Evolutionary conservation across 2,797 vertebrate genomes (phyloP).

Genomic region (Semaprochilodus insignis): DNA sequence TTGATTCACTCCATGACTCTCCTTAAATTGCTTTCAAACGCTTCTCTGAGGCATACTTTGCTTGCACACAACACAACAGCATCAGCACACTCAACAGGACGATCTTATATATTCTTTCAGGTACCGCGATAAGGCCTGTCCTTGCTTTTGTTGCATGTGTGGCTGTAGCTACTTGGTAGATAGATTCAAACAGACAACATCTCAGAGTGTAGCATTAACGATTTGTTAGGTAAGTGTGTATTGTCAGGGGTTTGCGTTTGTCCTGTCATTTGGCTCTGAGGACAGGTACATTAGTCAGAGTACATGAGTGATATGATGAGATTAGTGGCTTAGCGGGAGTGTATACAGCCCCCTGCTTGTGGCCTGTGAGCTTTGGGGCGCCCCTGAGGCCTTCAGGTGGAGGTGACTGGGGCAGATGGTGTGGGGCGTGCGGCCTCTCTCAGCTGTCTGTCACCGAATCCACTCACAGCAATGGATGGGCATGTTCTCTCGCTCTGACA

Average conservation of each 20-base stretch:
- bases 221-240: background rate
- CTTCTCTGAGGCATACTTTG: no score
- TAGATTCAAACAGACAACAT: background rate
- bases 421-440: conserved; percentile 42
- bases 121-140: no score
- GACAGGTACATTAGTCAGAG: conserved; percentile 2
- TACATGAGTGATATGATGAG: conserved; percentile 18
- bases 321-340: conserved; percentile 22
- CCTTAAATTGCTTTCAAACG: no score
- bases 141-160: no score
- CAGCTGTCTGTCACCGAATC: conserved; percentile 53
- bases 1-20: no score
- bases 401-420: conserved; percentile 61
- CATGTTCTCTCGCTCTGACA: conserved; percentile 56
- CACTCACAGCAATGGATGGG: conserved; percentile 63
- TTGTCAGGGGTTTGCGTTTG: background rate
- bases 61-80: no score
- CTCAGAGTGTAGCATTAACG: background rate
- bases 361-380: conserved; percentile 13
- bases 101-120: no score
- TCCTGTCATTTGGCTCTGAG: conserved; percentile 7
- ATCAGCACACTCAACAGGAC: no score
- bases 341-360: background rate
- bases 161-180: no score
- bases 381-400: conserved; percentile 6